These are phyloP conservation scores for Mayetiola destructor DNA, from an alignment of 2,888 invertebrate species.

Conservation along the genomic window DNA sequence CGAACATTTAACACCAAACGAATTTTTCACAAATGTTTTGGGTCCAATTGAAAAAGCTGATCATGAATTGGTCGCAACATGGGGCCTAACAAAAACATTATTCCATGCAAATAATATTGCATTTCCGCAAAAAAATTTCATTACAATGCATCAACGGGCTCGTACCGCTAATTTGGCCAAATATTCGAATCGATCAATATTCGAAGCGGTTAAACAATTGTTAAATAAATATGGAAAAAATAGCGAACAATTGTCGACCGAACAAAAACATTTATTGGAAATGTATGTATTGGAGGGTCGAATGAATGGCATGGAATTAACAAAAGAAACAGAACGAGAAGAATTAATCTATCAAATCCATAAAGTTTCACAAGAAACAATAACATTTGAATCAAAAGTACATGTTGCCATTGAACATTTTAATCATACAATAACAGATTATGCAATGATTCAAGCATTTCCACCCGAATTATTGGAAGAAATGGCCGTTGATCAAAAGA, in stretches of 20 bases:
- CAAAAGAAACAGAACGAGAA: neutral
- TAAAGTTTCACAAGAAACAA: conserved; percentile 35
- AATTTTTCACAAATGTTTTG: conserved; percentile 50
- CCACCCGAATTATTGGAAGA: conserved; percentile 51
- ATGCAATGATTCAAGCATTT: conserved; percentile 52
- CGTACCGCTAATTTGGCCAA: conserved; percentile 57
- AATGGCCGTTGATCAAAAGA: conserved; percentile 47
- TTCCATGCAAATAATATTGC: conserved; percentile 63
- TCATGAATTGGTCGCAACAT: conserved; percentile 62
- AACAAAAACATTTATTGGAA: conserved; percentile 55
- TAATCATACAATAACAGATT: conserved; percentile 50
- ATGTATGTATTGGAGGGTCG: conserved; percentile 71
- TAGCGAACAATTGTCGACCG: conserved; percentile 38
- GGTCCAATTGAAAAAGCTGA: conserved; percentile 59
- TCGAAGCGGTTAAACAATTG: conserved; percentile 46
- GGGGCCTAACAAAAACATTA: conserved; percentile 74
- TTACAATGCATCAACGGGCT: conserved; percentile 66
- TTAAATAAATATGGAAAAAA: no score
- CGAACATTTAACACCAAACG: conserved; percentile 22
- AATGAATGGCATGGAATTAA: conserved; percentile 57
- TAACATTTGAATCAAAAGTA: conserved; percentile 51
- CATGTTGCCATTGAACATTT: conserved; percentile 51
- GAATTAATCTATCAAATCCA: neutral
- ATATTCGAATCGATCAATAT: conserved; percentile 55
- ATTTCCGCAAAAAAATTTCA: conserved; percentile 65